Percentiles rank a stretch among this genome's conserved stretches.
phyloP scores from a whole-genome alignment of 2,888 invertebrate genomes.

The Drosophila conformis region DNA sequence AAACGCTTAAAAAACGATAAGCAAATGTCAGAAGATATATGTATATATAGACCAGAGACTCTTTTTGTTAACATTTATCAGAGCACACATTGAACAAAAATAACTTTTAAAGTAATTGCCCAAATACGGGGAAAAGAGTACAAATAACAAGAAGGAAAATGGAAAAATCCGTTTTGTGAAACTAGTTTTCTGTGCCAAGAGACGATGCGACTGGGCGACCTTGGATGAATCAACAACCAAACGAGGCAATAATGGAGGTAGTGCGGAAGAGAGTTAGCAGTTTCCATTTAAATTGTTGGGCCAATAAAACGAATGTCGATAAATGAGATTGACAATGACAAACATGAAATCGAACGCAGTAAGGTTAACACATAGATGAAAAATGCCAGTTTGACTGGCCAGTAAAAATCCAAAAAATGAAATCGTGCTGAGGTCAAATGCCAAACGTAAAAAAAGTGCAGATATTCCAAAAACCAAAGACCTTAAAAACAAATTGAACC shows the following conservation, averaged over 20 bases:
- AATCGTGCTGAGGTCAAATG: conserved; percentile 71
- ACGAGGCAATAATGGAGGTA: conserved; percentile 28
- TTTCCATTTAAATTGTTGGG: conserved; percentile 65
- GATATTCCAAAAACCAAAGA: conserved; percentile 38
- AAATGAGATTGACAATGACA: conserved; percentile 79
- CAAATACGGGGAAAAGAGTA: conserved; percentile 10
- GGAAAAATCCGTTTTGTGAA: conserved; percentile 20
- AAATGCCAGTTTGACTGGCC: conserved; percentile 55
- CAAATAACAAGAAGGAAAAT: background rate
- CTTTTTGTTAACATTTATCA: conserved; percentile 19
- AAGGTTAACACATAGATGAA: conserved; percentile 61
- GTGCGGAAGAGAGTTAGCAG: conserved; percentile 22
- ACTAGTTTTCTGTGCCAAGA: conserved; percentile 34
- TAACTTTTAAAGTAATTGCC: conserved; percentile 36
- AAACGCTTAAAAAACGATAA: conserved; percentile 19
- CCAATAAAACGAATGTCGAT: conserved; percentile 76
- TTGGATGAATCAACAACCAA: conserved; percentile 37
- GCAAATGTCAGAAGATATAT: conserved; percentile 2
- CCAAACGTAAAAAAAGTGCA: conserved; percentile 27
- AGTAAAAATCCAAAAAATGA: conserved; percentile 63
- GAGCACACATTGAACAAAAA: conserved; percentile 15
- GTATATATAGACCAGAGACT: background rate
- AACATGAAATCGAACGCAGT: conserved; percentile 73
- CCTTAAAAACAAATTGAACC: conserved; percentile 66
- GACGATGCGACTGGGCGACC: conserved; percentile 30